Evolutionary conservation across 2,888 invertebrate species (phyloP).

Genomic region (Lithophane ornitopus): DNA sequence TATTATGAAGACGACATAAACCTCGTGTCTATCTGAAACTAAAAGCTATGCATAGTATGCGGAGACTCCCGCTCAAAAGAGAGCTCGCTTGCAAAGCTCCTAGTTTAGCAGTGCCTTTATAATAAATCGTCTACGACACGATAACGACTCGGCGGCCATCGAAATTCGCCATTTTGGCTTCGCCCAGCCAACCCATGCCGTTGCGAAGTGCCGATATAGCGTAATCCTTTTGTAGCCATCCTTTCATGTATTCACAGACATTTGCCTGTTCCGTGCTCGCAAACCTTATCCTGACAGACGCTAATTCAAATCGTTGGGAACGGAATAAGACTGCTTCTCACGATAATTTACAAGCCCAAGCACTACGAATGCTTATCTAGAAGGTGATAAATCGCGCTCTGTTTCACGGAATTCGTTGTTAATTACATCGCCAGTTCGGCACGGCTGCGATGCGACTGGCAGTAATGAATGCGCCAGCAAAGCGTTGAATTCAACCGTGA

Average conservation of each 20-base stretch:
- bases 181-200: constrained; percentile 32
- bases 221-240: constrained; percentile 62
- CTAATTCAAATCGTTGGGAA: constrained; percentile 52
- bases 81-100: constrained; percentile 27
- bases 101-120: constrained; percentile 52
- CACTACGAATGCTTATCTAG: constrained; percentile 59
- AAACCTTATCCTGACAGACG: constrained; percentile 50
- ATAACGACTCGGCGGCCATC: constrained; percentile 49
- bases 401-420: constrained; percentile 75
- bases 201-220: constrained; percentile 58
- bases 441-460: constrained; percentile 62
- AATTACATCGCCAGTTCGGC: constrained; percentile 75
- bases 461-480: constrained; percentile 77
- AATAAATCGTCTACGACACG: constrained; percentile 60
- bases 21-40: not conserved
- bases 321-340: constrained; percentile 44
- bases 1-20: not conserved
- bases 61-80: not conserved
- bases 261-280: constrained; percentile 39
- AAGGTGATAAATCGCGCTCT: constrained; percentile 68
- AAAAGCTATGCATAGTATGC: constrained; percentile 1
- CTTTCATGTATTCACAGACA: constrained; percentile 52
- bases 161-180: constrained; percentile 51
- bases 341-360: constrained; percentile 57
- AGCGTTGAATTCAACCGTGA: constrained; percentile 72